Evolutionary conservation across 2,113 vertebrate genomes (phyloP), one percentile per base, ranked within the genome.

Genomic region (Nyctereutes procyonoides): DNA sequence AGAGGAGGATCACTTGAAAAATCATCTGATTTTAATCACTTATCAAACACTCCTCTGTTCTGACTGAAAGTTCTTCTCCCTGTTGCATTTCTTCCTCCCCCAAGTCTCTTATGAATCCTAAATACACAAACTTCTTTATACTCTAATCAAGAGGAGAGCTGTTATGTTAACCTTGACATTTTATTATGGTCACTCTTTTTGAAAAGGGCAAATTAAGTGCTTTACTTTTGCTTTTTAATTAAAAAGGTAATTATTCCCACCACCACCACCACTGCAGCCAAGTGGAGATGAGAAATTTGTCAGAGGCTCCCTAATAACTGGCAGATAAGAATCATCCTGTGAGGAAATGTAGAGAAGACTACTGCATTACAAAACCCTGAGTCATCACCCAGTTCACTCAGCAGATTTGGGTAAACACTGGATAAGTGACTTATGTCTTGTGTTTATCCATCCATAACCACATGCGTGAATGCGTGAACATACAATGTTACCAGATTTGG

Each of bases 351-450:
- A 77, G 82, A 90, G 69, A 86, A 35, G 84, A 88, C 84, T 77
- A 88, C 74, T 92, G 80, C 95, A 93, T 95, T 95, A 94, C 71
- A 97, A 96, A 98, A 89, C 24, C 94, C 97, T 98, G 97, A 98
- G 97, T 98, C 98, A 98, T 97, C 88, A 90, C 35, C 85, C 90
- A 89, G 80, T 96, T 89, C 85, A 92, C 94, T 96, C 95, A 81
- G 97, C 93, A 96, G 73, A 96, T 97, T 73, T 86, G 83, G 76
- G 85, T 97, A 93, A 98, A 97, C 97, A 96, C 13, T 77, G 58
- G 88, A 10, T 74, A 74, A 96, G 84, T 89, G 95, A 93, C 87
- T 90, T 89, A 24, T 0, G 53, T 67, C 73, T 96, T 53, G 62
- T 51, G 76, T 48, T 96, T 84, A 71, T 12, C 51, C 86, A 85